Conservation (phyloP, 2,113 vertebrate genomes). For the Sprattus sprattus region DNA sequence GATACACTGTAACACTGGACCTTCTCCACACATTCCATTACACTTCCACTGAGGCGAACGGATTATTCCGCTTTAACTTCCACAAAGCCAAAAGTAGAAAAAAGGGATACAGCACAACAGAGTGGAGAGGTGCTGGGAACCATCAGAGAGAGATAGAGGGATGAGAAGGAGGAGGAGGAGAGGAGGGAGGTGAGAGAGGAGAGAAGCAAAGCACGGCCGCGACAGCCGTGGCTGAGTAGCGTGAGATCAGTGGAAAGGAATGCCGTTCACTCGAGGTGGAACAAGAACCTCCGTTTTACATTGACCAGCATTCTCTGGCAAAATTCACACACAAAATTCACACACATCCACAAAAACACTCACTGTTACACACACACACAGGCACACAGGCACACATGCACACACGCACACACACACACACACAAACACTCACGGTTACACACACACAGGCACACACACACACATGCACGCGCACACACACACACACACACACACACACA, state of each 20-base stretch:
- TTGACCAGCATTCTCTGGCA: constrained; percentile 49
- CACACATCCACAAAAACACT: neutral
- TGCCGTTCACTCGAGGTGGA: constrained; percentile 44
- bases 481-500: neutral
- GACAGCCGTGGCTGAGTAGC: neutral
- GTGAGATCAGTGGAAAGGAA: constrained; percentile 56
- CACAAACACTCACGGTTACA: neutral
- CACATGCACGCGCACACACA: neutral
- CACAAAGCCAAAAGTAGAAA: neutral
- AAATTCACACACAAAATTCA: neutral
- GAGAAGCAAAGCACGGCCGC: neutral
- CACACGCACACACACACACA: too few relatives aligned
- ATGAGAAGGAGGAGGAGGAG: neutral
- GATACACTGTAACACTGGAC: neutral
- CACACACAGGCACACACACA: neutral
- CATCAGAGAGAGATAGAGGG: constrained; percentile 5
- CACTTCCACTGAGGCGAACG: neutral
- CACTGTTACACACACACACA: neutral
- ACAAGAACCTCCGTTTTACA: constrained; percentile 52
- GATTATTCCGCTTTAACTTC: neutral
- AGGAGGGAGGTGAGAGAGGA: neutral
- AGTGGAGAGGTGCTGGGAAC: neutral
- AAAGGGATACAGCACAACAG: neutral
- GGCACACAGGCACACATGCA: neutral
- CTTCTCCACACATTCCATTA: constrained; percentile 4